Conservation (phyloP, 2,113 vertebrate genomes). For the Poecilia latipinna region DNA sequence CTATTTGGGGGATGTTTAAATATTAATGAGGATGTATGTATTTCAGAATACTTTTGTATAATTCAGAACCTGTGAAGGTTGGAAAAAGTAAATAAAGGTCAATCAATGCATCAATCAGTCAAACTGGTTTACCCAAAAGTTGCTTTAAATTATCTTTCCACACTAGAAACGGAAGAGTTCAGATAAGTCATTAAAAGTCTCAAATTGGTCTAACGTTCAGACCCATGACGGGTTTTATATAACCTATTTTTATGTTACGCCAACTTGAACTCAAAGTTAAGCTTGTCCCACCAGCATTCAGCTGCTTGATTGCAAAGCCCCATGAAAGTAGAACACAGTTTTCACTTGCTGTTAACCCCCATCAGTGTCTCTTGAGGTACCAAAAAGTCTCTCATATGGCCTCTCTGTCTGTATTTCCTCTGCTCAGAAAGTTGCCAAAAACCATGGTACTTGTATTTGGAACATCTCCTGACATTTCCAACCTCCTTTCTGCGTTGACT, state of each 20-base stretch:
- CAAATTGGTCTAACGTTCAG: not conserved
- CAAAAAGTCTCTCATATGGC: not conserved
- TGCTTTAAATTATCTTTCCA: not conserved
- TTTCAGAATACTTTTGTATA: too few relatives aligned
- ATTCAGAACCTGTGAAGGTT: too few relatives aligned
- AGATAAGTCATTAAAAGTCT: not conserved
- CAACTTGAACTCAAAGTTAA: not conserved
- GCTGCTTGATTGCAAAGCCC: too few relatives aligned
- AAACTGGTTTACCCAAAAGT: too few relatives aligned
- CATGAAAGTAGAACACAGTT: not conserved
- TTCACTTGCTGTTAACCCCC: not conserved
- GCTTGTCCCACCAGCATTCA: too few relatives aligned
- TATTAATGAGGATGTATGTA: too few relatives aligned
- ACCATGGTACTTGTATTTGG: slow-evolving; percentile 21
- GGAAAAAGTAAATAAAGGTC: too few relatives aligned
- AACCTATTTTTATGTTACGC: not conserved
- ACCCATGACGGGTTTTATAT: not conserved
- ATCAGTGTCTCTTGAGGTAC: not conserved
- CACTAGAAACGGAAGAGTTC: not conserved
- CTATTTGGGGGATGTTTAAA: too few relatives aligned
- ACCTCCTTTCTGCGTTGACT: slow-evolving; percentile 30
- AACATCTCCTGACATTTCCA: slow-evolving; percentile 31
- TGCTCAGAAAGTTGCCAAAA: not conserved
- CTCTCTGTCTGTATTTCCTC: slow-evolving; percentile 11
- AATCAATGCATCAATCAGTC: too few relatives aligned